These are phyloP conservation scores for Leptinotarsa rubiginosa DNA, from an alignment of 2,888 invertebrate species.

Conservation along the genomic window DNA sequence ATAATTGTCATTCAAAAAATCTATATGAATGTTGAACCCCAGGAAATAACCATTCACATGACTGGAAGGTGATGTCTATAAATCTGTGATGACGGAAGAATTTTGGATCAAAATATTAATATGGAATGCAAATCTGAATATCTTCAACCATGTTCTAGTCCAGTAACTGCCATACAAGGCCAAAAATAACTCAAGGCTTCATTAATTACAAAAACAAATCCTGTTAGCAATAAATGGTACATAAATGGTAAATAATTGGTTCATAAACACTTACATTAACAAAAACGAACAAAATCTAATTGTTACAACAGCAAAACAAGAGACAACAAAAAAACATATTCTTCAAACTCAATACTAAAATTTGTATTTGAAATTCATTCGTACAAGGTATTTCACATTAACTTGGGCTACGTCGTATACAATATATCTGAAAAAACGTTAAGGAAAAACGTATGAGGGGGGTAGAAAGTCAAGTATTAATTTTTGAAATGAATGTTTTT, in stretches of 20 bases:
- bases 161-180: background rate
- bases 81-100: no score
- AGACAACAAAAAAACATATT: background rate
- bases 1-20: no score
- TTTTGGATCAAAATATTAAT: background rate
- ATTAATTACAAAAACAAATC: background rate
- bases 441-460: conserved; percentile 50
- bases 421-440: conserved; percentile 73
- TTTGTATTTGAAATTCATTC: conserved; percentile 87
- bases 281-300: background rate
- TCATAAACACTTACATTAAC: background rate
- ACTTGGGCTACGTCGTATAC: conserved; percentile 97
- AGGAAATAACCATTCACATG: no score
- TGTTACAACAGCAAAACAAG: background rate
- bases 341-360: conserved; percentile 49
- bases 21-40: no score
- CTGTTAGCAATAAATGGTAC: background rate
- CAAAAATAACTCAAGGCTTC: background rate
- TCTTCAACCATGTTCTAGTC: no score
- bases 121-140: background rate
- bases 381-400: conserved; percentile 88
- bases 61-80: no score
- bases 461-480: no score
- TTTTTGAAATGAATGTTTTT: no score
- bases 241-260: background rate